Evolutionary conservation across 2,888 invertebrate genomes (phyloP).

Genomic region (Cheilosia variabilis): DNA sequence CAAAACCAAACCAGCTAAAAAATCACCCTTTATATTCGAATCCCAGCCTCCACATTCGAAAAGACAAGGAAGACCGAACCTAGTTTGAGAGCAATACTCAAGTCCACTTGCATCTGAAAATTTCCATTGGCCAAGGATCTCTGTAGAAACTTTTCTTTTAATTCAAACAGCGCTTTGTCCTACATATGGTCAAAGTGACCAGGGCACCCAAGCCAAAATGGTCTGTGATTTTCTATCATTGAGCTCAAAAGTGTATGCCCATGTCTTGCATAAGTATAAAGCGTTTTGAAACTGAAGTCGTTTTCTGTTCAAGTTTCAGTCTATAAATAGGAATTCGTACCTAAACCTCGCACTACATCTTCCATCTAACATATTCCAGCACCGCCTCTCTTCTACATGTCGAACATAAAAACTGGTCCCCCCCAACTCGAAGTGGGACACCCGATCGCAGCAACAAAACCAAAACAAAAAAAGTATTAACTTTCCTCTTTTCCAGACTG

Average conservation of each 20-base stretch:
- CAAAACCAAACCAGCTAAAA: too few relatives aligned
- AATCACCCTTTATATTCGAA: too few relatives aligned
- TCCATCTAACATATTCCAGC: constrained; percentile 23
- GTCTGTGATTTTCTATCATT: too few relatives aligned
- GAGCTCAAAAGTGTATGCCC: too few relatives aligned
- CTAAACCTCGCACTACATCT: constrained; percentile 28
- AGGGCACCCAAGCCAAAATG: too few relatives aligned
- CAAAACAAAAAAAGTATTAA: constrained; percentile 36
- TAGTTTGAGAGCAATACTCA: too few relatives aligned
- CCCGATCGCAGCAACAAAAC: constrained; percentile 27
- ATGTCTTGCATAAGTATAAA: too few relatives aligned
- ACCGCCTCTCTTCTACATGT: constrained; percentile 15
- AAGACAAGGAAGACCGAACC: not conserved
- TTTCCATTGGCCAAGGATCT: too few relatives aligned
- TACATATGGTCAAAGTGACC: too few relatives aligned
- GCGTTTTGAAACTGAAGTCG: not conserved
- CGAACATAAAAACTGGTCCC: constrained; percentile 45
- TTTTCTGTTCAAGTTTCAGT: not conserved
- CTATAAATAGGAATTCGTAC: constrained; percentile 43
- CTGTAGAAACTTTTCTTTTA: too few relatives aligned
- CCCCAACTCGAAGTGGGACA: constrained; percentile 55
- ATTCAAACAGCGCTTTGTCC: too few relatives aligned
- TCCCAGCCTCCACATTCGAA: not conserved
- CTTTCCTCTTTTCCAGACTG: constrained; percentile 43
- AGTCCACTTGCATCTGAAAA: too few relatives aligned